Evolutionary conservation across 2,797 vertebrate genomes (phyloP).

Genomic region (Ctenochaetus hawaiiensis): DNA sequence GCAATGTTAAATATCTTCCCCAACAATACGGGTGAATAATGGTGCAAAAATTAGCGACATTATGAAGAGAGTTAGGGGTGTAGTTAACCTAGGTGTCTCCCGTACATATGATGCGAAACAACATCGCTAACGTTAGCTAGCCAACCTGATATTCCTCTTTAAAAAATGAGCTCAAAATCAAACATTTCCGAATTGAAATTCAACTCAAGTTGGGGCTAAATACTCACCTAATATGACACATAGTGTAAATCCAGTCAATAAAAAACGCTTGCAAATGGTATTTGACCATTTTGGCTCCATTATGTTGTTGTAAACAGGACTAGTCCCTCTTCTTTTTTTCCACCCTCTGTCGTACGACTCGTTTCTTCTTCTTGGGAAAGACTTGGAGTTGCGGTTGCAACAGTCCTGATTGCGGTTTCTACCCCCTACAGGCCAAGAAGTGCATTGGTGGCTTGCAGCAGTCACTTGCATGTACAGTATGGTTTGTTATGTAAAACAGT

Average conservation of each 20-base stretch:
- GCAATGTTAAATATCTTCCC: neutral
- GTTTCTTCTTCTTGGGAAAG: constrained; percentile 54
- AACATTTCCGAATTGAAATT: neutral
- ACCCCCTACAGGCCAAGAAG: constrained; percentile 24
- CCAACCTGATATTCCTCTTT: constrained; percentile 56
- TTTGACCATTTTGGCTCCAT: constrained; percentile 75
- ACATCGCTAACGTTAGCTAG: constrained; percentile 53
- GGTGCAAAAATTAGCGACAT: neutral
- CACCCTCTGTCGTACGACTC: constrained; percentile 29
- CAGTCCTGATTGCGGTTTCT: neutral
- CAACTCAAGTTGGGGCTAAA: neutral
- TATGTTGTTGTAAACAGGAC: constrained; percentile 75
- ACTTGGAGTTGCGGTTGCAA: rapidly evolving
- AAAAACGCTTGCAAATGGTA: constrained; percentile 32
- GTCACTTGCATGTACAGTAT: neutral
- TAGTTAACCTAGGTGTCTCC: constrained; percentile 20
- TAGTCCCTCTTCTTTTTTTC: constrained; percentile 37
- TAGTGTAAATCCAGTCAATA: constrained; percentile 68
- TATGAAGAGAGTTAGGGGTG: constrained; percentile 18
- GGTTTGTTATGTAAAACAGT: neutral
- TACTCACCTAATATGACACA: constrained; percentile 76
- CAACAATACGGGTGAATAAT: neutral
- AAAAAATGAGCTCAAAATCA: constrained; percentile 33
- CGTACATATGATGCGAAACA: constrained; percentile 31
- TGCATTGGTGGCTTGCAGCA: neutral